Evolutionary conservation across 2,888 invertebrate species (phyloP), one percentile per base, ranked within the genome.

Genomic region (Hirtodrosophila alboralis): DNA sequence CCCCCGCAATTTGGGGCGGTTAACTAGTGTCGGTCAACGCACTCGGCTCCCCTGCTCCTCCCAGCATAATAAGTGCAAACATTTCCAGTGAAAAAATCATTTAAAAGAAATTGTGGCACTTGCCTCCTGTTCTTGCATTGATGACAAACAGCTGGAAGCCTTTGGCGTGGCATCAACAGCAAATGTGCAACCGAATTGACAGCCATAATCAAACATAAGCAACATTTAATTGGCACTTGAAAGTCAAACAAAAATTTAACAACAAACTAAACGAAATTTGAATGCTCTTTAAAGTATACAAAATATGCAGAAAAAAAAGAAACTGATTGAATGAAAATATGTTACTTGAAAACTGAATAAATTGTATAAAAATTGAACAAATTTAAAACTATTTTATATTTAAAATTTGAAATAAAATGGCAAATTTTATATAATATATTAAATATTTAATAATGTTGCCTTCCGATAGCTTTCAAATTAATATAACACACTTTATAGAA

Each of bases 181-280:
- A 62, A 76, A 64, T 79, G 68, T 62, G 68, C 66, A 69, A 37
- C 63, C 28, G 14, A 64, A 81, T 78, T 78, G 83, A 78, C 83
- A 75, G 75, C 65, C 47, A 67, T 64, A 74, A 81, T 78, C 71
- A 67, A 70, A 70, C 75, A 81, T 64, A 77, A 77, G 79, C 76
- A 83, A 73, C 67, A 44, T 79, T 70, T 75, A 79, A 79, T 79
- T 79, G 84, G 62, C 84, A 79, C 70, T 73, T 58, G 44, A 53
- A 34, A 38, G 48, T 10, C 34, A 38, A 44, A 47, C 41, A 38
- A 23, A 28, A 44, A 2, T 6, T 7, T n/a, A 2, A 0, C 28
- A 4, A 38, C 18, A 28, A 44, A 2, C 6, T 7, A 12, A 2
- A 0, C 28, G 6, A 23, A 26, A 16, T 1, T 5, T 6, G 5